Evolutionary conservation across 2,888 invertebrate species (phyloP).

Genomic region (Synanthedon myopaeformis): DNA sequence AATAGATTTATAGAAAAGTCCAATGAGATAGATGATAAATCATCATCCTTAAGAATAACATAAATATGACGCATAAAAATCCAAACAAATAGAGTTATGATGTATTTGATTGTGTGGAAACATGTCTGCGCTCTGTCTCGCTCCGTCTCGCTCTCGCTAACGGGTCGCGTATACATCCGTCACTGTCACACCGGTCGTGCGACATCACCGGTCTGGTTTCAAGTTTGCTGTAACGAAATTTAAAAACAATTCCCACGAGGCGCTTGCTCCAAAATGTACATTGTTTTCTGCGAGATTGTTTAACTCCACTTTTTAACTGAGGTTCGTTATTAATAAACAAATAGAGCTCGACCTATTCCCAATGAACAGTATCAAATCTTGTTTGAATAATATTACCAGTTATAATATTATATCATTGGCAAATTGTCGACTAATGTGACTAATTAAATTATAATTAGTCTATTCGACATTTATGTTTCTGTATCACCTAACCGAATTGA

Average conservation of each 20-base stretch:
- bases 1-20: too few species aligned
- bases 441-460: too few species aligned
- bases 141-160: slow-evolving; percentile 10
- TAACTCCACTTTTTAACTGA: slow-evolving; percentile 16
- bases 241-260: slow-evolving; percentile 54
- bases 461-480: too few species aligned
- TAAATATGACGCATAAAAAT: too few species aligned
- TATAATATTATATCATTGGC: too few species aligned
- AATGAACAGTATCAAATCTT: background rate
- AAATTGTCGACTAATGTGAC: too few species aligned
- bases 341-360: background rate
- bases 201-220: slow-evolving; percentile 7
- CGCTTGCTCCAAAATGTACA: slow-evolving; percentile 37
- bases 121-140: too few species aligned
- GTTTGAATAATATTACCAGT: background rate
- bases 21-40: too few species aligned
- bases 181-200: slow-evolving; percentile 14
- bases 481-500: too few species aligned
- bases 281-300: slow-evolving; percentile 45
- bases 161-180: slow-evolving; percentile 9
- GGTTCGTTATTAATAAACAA: slow-evolving; percentile 4
- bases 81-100: too few species aligned
- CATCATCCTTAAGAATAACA: too few species aligned
- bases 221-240: slow-evolving; percentile 48
- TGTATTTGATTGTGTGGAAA: too few species aligned